Base-by-base conservation (phyloP, 2,797 vertebrate species). In the Lacerta agilis region DNA sequence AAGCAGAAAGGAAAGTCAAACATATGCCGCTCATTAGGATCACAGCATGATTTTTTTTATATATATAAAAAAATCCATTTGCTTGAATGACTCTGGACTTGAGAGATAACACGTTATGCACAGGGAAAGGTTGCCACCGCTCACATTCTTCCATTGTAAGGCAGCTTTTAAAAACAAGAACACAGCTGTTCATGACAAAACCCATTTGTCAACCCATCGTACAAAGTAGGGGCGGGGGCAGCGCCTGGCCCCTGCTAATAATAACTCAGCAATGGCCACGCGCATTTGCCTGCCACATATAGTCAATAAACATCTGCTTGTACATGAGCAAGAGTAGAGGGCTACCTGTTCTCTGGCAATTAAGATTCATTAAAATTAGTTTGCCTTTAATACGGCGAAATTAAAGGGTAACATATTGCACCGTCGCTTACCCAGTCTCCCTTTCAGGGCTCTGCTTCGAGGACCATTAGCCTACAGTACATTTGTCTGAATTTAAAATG, bases 271-370 rank as follows among this genome's bases (percentile, higher is more conserved):
- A 91, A 94, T 91, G 89, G 96, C 95, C 92, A 86, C 89, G 87
- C 91, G 90, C 92, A 89, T 77, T 96, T 97, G 96, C 95, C 71
- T 97, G 95, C 96, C 96, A 95, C 91, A 96, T 96, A 94, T 94
- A 97, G 97, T 97, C 97, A 96, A 97, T 97, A 96, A 93, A 96
- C 97, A 97, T 97, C 96, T 97, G 97, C 94, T 96, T 95, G 95
- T 93, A 96, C 85, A 23, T 72, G 91, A 92, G 90, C 88, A 90
- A 90, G 89, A 95, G 88, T 95, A 88, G 89, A 84, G 79, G 61
- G 92, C 91, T 95, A 96, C 94, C 95, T 96, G 91, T 93, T 97
- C 95, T 94, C 82, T 89, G 92, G 92, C 95, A 96, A 96, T 96
- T 96, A 95, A 94, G 90, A 92, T 96, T 96, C 95, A 94, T 97